A percentile compares a stretch with the other conserved stretches of the same genome.
Conservation (phyloP, 2,888 invertebrate species). For the Andrena hattorfiana region DNA sequence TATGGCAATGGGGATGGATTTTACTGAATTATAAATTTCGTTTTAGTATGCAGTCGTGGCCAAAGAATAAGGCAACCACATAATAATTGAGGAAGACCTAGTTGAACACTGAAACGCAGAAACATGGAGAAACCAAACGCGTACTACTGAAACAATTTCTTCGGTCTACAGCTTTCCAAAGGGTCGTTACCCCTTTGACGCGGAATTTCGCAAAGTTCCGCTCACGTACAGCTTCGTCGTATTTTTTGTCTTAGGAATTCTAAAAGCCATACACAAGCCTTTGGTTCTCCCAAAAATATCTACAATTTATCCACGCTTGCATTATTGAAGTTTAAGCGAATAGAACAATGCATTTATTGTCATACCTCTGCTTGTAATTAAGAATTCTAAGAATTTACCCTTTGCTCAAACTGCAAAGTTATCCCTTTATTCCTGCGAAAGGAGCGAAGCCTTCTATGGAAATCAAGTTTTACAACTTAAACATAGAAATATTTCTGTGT, state of each 20-base stretch:
- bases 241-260: slow-evolving; percentile 58
- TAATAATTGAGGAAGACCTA: slow-evolving; percentile 64
- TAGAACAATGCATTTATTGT: no score
- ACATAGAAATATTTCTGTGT: no score
- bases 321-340: no score
- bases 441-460: no score
- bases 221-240: slow-evolving; percentile 71
- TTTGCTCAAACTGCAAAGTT: no score
- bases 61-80: slow-evolving; percentile 25
- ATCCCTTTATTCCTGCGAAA: no score
- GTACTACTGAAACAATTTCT: slow-evolving; percentile 66
- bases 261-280: slow-evolving; percentile 56
- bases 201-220: slow-evolving; percentile 72
- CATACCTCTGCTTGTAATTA: no score
- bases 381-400: no score
- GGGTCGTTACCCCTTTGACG: slow-evolving; percentile 72
- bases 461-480: no score
- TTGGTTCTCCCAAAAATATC: slow-evolving; percentile 43
- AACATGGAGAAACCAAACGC: slow-evolving; percentile 50
- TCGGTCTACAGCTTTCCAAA: slow-evolving; percentile 36
- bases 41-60: neutral
- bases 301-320: neutral
- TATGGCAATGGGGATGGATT: neutral
- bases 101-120: slow-evolving; percentile 37
- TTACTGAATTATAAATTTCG: slow-evolving; percentile 7